These are phyloP conservation scores for Heliconius aoede DNA, from an alignment of 2,888 invertebrate species.

Conservation along the genomic window DNA sequence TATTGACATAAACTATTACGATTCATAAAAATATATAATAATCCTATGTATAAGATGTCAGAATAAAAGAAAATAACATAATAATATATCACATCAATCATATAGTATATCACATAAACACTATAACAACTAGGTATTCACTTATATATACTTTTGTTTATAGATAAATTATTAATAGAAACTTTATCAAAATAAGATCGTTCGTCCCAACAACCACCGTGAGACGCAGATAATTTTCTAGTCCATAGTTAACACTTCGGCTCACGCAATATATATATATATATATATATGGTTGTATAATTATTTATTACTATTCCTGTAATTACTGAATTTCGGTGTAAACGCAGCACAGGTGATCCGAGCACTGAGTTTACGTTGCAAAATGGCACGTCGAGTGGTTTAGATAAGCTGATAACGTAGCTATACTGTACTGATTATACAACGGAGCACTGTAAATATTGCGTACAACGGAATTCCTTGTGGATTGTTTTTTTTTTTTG, in stretches of 20 bases:
- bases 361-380: constrained; percentile 67
- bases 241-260: constrained; percentile 47
- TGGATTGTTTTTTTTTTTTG: constrained; percentile 38
- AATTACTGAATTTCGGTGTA: constrained; percentile 50
- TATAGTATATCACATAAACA: background rate
- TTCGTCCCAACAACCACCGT: constrained; percentile 40
- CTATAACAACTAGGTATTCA: background rate
- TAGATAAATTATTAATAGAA: constrained; percentile 25
- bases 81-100: background rate
- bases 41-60: background rate
- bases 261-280: constrained; percentile 48
- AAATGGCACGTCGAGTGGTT: constrained; percentile 73
- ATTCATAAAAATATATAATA: constrained; percentile 7
- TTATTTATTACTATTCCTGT: constrained; percentile 43
- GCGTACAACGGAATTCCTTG: constrained; percentile 57
- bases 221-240: constrained; percentile 49
- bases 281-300: constrained; percentile 24
- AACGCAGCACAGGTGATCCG: constrained; percentile 63
- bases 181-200: constrained; percentile 43
- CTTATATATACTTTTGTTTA: background rate
- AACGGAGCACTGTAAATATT: constrained; percentile 62
- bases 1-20: background rate
- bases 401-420: constrained; percentile 80
- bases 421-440: constrained; percentile 74
- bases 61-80: background rate